A percentile compares a stretch with the other conserved stretches of the same genome.
These are phyloP conservation scores for Tapirus indicus DNA, from an alignment of 2,797 vertebrate genomes.

Conservation along the genomic window DNA sequence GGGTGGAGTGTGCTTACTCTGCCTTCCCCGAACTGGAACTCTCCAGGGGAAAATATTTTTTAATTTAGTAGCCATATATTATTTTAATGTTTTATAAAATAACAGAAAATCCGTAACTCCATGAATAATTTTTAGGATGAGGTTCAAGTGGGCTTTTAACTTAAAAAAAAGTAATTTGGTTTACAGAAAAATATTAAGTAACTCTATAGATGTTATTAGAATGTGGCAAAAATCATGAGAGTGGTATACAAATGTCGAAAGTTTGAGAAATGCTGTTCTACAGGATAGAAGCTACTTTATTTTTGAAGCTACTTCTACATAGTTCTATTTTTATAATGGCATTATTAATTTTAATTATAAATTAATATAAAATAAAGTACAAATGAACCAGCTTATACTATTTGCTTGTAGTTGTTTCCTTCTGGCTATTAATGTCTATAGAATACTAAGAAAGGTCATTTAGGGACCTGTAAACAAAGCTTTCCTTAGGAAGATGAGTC, in stretches of 20 bases:
- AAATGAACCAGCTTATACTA: neutral
- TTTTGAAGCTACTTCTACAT: neutral
- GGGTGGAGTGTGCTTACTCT: neutral
- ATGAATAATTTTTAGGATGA: neutral
- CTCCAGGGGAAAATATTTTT: neutral
- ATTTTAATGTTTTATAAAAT: constrained; percentile 17
- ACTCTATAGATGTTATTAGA: neutral
- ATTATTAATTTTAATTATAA: constrained; percentile 34
- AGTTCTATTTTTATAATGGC: constrained; percentile 2
- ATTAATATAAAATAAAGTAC: constrained; percentile 9
- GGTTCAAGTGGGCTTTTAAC: neutral
- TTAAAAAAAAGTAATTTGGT: neutral
- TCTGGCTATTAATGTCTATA: neutral
- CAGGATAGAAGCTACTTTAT: neutral
- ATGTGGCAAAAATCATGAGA: neutral
- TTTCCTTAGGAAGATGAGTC: neutral
- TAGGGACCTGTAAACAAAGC: neutral
- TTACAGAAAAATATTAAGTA: constrained; percentile 52
- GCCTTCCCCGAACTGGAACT: neutral
- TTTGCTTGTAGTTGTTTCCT: neutral
- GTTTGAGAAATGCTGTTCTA: constrained; percentile 4
- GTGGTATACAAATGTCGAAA: neutral
- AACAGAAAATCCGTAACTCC: neutral
- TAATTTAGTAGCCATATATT: neutral
- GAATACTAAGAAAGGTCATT: neutral